A percentile compares a stretch with the other conserved stretches of the same genome.
Conservation (phyloP, 2,888 invertebrate genomes). For the Rotaria sp. region DNA sequence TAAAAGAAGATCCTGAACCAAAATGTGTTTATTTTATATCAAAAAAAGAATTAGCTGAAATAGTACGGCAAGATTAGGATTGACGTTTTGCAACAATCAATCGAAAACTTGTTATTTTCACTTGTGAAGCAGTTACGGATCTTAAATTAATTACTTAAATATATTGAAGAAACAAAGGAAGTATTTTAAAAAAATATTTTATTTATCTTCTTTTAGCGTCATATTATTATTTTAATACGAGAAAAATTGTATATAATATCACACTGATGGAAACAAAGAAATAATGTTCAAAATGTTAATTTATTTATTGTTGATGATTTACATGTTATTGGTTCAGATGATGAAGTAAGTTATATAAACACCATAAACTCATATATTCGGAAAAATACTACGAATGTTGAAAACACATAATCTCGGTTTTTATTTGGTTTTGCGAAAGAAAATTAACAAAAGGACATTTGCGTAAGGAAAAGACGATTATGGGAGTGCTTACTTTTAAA, state of each 20-base stretch:
- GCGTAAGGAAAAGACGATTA: too few relatives aligned
- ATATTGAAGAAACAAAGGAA: background rate
- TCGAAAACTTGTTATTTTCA: constrained; percentile 73
- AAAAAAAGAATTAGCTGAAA: constrained; percentile 75
- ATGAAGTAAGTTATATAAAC: constrained; percentile 50
- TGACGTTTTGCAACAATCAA: background rate
- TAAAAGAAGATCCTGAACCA: constrained; percentile 56
- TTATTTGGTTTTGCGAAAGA: too few relatives aligned
- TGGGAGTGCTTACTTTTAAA: too few relatives aligned
- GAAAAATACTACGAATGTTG: too few relatives aligned
- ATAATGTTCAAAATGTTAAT: constrained; percentile 91
- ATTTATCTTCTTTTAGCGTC: constrained; percentile 64
- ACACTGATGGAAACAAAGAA: constrained; percentile 93
- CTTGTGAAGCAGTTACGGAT: constrained; percentile 94
- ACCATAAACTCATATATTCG: too few relatives aligned
- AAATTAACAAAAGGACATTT: too few relatives aligned
- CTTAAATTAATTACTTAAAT: constrained; percentile 68
- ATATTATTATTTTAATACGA: constrained; percentile 90
- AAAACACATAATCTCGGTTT: too few relatives aligned
- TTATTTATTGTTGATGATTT: constrained; percentile 92
- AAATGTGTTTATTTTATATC: constrained; percentile 88
- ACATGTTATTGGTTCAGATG: constrained; percentile 63
- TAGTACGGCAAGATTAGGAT: constrained; percentile 16
- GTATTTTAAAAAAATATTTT: background rate
- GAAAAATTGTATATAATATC: constrained; percentile 98